Evolutionary conservation across 1,140 invertebrate species (phyloP), one percentile per base, ranked within the genome.

Genomic region (Aplysia californica): DNA sequence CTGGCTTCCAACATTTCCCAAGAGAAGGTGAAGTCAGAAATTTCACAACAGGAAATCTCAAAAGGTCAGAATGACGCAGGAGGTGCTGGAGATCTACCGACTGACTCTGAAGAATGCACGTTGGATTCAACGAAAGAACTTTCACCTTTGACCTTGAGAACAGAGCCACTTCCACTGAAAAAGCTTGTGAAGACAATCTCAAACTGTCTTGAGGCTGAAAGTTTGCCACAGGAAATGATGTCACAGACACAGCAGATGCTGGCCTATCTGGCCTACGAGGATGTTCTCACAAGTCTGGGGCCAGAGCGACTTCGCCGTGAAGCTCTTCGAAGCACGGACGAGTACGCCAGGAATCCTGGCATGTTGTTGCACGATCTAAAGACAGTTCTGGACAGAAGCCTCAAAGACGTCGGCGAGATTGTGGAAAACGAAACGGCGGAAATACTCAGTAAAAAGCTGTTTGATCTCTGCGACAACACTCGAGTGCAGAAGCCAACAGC

Each of bases 81-180:
- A 5, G 21, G 31, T n/a, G 50, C 39, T 31, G 1, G 2, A 1
- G 23, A 44, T 2, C 23, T n/a, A 35, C n/a, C 31, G 35, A 36
- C 35, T 65, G 61, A 65, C 3, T 33, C 2, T 33, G 61, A 65
- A 2, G 21, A 36, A 29, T 70, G n/a, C 58, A n/a, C n/a, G n/a
- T 1, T 70, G 23, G 68, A 70, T 39, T 70, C 41, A 35, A 70
- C 68, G 31, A 70, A 70, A 56, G 50, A 70, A 33, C 41, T 70
- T 39, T 55, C 41, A 10, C 39, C 68, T 3, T 35, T 31, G 3
- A 26, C 15, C 3, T 35, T 70, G 15, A 70, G 50, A 18, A 50
- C 23, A 20, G 29, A 50, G 36, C 3, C 50, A 5, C 38, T 55
- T 35, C n/a, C 68, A 15, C 58, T 55, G 36, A 41, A 56, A 23